These are phyloP conservation scores for Sturmia bella DNA, from an alignment of 2,888 invertebrate genomes.

Conservation along the genomic window DNA sequence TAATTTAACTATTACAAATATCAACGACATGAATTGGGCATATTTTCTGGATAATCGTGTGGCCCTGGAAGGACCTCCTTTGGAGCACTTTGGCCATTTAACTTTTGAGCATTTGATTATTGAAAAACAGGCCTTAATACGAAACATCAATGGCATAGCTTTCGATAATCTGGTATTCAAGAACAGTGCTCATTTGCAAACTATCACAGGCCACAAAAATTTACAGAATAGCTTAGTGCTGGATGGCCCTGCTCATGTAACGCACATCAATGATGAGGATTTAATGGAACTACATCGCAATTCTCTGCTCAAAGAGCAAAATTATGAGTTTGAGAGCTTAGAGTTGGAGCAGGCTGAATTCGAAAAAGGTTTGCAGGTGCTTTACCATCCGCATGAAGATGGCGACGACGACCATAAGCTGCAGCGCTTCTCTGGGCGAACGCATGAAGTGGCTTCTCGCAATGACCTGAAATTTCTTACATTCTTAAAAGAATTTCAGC, in stretches of 20 bases:
- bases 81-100: conserved; percentile 77
- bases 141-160: conserved; percentile 76
- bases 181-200: conserved; percentile 73
- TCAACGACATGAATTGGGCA: conserved; percentile 76
- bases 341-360: conserved; percentile 75
- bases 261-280: conserved; percentile 74
- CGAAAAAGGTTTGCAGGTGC: conserved; percentile 72
- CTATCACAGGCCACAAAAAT: conserved; percentile 74
- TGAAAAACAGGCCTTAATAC: conserved; percentile 72
- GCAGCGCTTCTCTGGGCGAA: conserved; percentile 32
- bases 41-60: conserved; percentile 77
- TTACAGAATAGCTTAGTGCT: conserved; percentile 74
- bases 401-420: conserved; percentile 18
- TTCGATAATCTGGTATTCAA: conserved; percentile 75
- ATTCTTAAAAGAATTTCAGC: conserved; percentile 39
- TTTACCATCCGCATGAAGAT: background rate
- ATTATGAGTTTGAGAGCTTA: conserved; percentile 76
- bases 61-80: conserved; percentile 72
- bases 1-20: conserved; percentile 71
- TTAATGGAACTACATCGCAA: conserved; percentile 75
- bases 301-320: conserved; percentile 74
- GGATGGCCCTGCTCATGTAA: conserved; percentile 75
- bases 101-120: conserved; percentile 76
- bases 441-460: background rate
- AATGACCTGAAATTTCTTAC: conserved; percentile 10